Evolutionary conservation across 2,888 invertebrate genomes (phyloP).

Genomic region (Tinea semifulvella): DNA sequence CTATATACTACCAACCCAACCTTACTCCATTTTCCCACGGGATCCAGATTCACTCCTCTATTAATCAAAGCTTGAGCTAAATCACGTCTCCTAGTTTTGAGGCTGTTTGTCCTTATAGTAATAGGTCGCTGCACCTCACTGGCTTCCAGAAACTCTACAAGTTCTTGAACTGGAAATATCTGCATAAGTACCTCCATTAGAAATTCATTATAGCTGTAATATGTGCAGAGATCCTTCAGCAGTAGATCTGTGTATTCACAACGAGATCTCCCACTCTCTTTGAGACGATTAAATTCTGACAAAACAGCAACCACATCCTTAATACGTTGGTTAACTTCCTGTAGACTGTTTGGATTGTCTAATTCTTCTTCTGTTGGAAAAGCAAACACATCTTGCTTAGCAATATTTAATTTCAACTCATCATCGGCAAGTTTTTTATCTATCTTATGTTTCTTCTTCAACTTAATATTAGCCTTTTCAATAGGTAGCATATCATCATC

Average conservation of each 20-base stretch:
- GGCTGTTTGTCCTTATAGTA: constrained; percentile 94
- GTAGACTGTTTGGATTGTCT: constrained; percentile 75
- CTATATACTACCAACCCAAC: constrained; percentile 96
- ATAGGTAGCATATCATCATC: constrained; percentile 83
- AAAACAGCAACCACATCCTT: constrained; percentile 84
- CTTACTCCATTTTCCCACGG: constrained; percentile 98
- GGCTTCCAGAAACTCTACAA: constrained; percentile 95
- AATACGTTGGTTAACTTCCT: constrained; percentile 89
- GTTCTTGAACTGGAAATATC: constrained; percentile 84
- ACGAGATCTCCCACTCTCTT: constrained; percentile 75
- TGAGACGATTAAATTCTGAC: constrained; percentile 77
- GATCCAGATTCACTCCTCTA: constrained; percentile 97
- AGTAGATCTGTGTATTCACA: constrained; percentile 85
- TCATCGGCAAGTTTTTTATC: constrained; percentile 79
- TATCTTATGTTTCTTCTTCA: constrained; percentile 76
- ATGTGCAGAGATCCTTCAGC: constrained; percentile 85
- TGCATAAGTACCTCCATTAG: constrained; percentile 93
- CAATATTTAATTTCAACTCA: constrained; percentile 84
- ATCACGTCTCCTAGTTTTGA: constrained; percentile 92
- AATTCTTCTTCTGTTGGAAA: constrained; percentile 82
- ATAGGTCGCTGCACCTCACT: constrained; percentile 95
- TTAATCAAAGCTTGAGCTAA: constrained; percentile 94
- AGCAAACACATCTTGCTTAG: constrained; percentile 77
- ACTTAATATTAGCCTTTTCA: constrained; percentile 82
- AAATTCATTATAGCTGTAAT: constrained; percentile 97